Evolutionary conservation across 2,888 invertebrate species (phyloP), one percentile per base, ranked within the genome.

Genomic region (Agapostemon virescens): DNA sequence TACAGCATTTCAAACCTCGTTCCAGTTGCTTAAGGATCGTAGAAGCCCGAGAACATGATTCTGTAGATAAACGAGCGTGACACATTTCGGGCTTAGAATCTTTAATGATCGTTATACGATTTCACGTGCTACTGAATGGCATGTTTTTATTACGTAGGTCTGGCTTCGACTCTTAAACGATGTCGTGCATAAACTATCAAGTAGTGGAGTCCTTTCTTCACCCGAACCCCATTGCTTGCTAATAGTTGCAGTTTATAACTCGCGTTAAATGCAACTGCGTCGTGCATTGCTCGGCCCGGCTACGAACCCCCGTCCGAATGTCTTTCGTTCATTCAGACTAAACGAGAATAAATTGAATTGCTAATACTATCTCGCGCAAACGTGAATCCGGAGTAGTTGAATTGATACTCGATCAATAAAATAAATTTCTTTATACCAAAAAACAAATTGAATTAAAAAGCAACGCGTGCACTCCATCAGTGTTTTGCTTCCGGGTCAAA

Each of bases 31-130:
- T 81, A 81, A 67, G 38, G 42, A 15, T 77, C 84, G 76, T 86
- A 85, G 85, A 86, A 17, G 11, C 1, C 75, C 15, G 67, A 85
- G 82, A 70, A 81, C 82, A 86, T 85, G 82, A 82, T 86, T 84
- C 81, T 70, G 38, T 49, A 66, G 69, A 68, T 66, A 69, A 86
- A 81, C 77, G 81, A 84, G 70, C 73, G 67, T 77, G 78, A 79
- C 76, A 74, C 84, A 76, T 84, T 79, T 82, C 73, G 64, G 49
- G 17, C 82, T 86, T 86, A 85, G 70, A 78, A 82, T 81, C 76
- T 78, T 79, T 84, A 85, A 86, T 81, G 81, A 82, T 79, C 74
- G 33, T 84, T 82, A 81, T 74, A 80, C 73, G 84, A 75, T 82
- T 86, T 81, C 81, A 67, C 80, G 33, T 71, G 64, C 71, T 73